Percentiles rank a stretch among this genome's conserved stretches.
Evolutionary conservation across 1,140 invertebrate species (phyloP).

Genomic region (Neodiprion lecontei): DNA sequence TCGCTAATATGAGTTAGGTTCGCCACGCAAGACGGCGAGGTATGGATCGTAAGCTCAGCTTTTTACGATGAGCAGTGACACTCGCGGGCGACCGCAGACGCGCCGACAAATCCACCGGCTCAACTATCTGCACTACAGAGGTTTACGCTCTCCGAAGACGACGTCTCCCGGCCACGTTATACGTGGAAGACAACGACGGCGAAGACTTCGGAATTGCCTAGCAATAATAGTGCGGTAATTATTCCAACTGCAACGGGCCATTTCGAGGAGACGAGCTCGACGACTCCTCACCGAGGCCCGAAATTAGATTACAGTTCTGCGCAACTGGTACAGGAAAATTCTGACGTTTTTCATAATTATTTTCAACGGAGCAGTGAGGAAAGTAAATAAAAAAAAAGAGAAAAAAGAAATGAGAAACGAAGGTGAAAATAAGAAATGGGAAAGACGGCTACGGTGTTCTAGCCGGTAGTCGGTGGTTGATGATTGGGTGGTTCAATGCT

Average conservation of each 20-base stretch:
- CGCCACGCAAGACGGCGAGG: constrained; percentile 49
- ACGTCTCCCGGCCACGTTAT: neutral
- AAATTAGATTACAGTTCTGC: too few species aligned
- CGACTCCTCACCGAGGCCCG: too few species aligned
- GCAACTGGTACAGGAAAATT: too few species aligned
- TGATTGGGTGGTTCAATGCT: neutral
- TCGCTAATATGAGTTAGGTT: neutral
- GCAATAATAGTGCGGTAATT: neutral
- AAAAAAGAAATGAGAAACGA: neutral
- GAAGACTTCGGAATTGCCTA: neutral
- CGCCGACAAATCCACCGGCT: constrained; percentile 13
- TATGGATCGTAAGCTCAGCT: constrained; percentile 59
- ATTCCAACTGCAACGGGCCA: too few species aligned
- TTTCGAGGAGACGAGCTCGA: too few species aligned
- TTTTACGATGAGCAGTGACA: constrained; percentile 60
- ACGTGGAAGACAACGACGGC: neutral
- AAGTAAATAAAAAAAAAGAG: neutral
- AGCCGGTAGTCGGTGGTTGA: neutral
- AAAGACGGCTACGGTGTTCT: neutral
- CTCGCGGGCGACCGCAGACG: constrained; percentile 54
- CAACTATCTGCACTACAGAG: neutral
- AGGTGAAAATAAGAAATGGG: neutral
- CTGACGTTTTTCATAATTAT: too few species aligned
- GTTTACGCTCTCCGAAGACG: constrained; percentile 1
- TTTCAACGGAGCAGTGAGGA: neutral